These are phyloP conservation scores for Thera obeliscata DNA, from an alignment of 2,888 invertebrate species.

Conservation along the genomic window DNA sequence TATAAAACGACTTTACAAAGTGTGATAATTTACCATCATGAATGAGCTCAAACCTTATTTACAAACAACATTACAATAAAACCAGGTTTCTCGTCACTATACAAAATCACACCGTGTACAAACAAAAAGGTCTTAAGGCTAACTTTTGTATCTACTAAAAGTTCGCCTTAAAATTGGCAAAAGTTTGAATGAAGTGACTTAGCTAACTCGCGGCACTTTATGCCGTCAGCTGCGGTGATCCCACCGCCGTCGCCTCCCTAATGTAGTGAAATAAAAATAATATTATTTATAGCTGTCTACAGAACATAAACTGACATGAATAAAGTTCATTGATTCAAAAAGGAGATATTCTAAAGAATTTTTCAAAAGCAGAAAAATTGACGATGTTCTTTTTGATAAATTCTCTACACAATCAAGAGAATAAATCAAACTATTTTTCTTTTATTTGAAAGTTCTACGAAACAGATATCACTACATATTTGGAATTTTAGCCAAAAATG, in stretches of 20 bases:
- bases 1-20: conserved; percentile 43
- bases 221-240: conserved; percentile 78
- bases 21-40: conserved; percentile 32
- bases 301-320: conserved; percentile 48
- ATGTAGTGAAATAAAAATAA: conserved; percentile 75
- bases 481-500: too few relatives aligned
- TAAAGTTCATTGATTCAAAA: conserved; percentile 36
- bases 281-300: conserved; percentile 64
- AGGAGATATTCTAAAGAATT: background rate
- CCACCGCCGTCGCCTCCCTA: conserved; percentile 76
- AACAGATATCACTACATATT: too few relatives aligned
- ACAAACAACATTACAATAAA: conserved; percentile 32
- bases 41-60: conserved; percentile 19
- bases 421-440: too few relatives aligned
- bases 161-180: conserved; percentile 74
- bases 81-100: conserved; percentile 58
- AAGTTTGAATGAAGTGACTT: conserved; percentile 81
- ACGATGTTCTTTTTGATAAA: background rate
- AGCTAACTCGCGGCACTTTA: conserved; percentile 70
- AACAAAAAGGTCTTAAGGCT: conserved; percentile 67
- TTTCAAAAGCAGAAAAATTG: background rate
- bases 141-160: conserved; percentile 74
- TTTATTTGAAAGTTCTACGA: too few relatives aligned
- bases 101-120: conserved; percentile 63
- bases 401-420: too few relatives aligned